Evolutionary conservation across 2,888 invertebrate species (phyloP).

Genomic region (Kryphioiulus occultus): DNA sequence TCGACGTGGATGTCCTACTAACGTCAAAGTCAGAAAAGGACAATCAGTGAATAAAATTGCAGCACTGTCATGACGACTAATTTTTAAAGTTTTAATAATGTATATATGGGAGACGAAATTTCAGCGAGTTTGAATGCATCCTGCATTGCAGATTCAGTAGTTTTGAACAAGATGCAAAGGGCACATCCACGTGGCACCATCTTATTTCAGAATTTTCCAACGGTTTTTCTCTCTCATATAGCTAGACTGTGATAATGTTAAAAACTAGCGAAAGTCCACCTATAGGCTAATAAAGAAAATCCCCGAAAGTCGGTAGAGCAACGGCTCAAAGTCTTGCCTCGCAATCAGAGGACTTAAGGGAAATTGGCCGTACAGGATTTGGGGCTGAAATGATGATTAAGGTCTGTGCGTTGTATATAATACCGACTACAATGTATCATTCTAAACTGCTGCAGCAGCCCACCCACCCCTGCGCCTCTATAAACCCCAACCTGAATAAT

Average conservation of each 20-base stretch:
- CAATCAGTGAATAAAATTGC: too few species aligned
- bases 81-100: background rate
- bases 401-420: slow-evolving; percentile 25
- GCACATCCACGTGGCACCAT: background rate
- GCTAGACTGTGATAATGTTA: background rate
- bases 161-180: too few species aligned
- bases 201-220: background rate
- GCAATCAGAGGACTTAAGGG: slow-evolving; percentile 35
- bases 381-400: slow-evolving; percentile 35
- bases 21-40: background rate
- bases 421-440: slow-evolving; percentile 9
- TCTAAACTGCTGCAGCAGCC: background rate
- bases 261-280: background rate
- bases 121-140: background rate
- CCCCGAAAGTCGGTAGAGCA: background rate
- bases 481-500: background rate
- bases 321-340: slow-evolving; percentile 20
- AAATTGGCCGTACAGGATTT: slow-evolving; percentile 35
- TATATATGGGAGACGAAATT: background rate
- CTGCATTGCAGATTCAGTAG: background rate
- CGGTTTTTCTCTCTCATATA: background rate
- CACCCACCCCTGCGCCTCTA: background rate
- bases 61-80: background rate
- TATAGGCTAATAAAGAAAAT: slow-evolving; percentile 21
- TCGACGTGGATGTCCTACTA: background rate